Evolutionary conservation across 2,797 vertebrate species (phyloP).

Genomic region (Iguana delicatissima): DNA sequence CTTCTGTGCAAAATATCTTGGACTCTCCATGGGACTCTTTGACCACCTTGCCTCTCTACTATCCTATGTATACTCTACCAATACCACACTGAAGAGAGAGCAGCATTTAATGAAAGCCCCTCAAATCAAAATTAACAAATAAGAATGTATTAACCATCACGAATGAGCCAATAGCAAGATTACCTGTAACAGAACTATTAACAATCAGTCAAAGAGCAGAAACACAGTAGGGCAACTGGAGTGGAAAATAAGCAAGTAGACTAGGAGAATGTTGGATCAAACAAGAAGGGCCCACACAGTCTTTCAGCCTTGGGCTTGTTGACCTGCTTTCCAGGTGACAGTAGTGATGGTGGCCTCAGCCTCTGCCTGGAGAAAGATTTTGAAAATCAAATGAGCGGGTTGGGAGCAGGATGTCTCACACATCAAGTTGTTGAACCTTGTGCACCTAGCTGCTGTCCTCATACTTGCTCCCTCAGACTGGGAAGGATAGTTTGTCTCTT

Average conservation of each 20-base stretch:
- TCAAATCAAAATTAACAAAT: neutral
- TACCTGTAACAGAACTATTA: neutral
- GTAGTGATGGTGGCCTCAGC: constrained; percentile 45
- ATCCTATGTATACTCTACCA: neutral
- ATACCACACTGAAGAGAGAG: neutral
- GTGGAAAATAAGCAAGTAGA: neutral
- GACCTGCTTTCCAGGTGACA: constrained; percentile 32
- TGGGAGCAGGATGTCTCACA: neutral
- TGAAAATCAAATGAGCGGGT: neutral
- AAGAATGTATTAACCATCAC: neutral
- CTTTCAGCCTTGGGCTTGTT: constrained; percentile 36
- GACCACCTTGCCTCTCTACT: neutral
- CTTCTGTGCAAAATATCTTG: neutral
- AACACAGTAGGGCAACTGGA: neutral
- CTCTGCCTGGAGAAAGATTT: constrained; percentile 4
- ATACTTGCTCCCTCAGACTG: constrained; percentile 20
- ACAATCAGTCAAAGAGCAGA: neutral
- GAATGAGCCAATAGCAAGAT: neutral
- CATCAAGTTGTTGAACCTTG: neutral
- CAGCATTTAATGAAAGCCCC: neutral
- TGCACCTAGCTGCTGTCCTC: neutral
- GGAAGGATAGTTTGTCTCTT: neutral
- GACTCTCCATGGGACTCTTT: neutral
- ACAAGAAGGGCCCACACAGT: neutral
- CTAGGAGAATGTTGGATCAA: neutral